These are phyloP conservation scores for Struthio camelus DNA, from an alignment of 2,113 vertebrate species.

Conservation along the genomic window DNA sequence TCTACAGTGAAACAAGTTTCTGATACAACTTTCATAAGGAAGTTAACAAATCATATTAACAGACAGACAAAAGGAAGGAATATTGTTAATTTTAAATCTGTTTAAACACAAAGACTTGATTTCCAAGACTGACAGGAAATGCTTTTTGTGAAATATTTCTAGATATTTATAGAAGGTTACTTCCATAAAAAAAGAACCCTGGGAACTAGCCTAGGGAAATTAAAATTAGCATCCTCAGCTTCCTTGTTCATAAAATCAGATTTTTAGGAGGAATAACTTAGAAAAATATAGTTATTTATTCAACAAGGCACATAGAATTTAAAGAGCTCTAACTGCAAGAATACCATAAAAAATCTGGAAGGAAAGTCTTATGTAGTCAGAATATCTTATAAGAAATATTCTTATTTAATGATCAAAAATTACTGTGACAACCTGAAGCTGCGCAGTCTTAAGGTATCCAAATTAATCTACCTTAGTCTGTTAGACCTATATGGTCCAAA, in stretches of 20 bases:
- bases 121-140: not conserved
- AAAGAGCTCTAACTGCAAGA: not conserved
- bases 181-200: not conserved
- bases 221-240: not conserved
- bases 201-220: not conserved
- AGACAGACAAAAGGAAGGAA: accelerated
- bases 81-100: not conserved
- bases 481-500: not conserved
- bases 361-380: not conserved
- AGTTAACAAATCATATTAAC: not conserved
- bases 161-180: not conserved
- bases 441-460: not conserved
- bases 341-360: not conserved
- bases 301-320: not conserved
- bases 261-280: not conserved
- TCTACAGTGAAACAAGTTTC: not conserved
- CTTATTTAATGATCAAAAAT: not conserved
- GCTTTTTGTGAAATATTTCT: not conserved
- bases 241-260: not conserved
- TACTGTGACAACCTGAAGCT: not conserved
- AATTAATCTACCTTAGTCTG: not conserved
- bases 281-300: not conserved
- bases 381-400: not conserved
- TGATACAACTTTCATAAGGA: not conserved
- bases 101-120: not conserved